phyloP scores from a whole-genome alignment of 2,888 invertebrate species.

The Cephus runcator region DNA sequence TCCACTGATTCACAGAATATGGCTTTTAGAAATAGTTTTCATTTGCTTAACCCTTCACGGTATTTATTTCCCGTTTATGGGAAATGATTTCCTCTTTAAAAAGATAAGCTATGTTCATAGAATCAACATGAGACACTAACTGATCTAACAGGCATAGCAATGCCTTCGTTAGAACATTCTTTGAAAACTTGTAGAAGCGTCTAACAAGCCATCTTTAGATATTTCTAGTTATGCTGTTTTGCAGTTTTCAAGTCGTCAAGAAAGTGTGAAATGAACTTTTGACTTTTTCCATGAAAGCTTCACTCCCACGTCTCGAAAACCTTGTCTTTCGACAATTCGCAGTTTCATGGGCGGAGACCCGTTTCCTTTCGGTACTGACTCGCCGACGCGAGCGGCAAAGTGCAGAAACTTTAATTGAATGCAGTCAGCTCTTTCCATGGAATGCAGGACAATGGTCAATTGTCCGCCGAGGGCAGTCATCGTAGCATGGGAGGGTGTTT shows the following conservation, averaged over 20 bases:
- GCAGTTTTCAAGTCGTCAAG: background rate
- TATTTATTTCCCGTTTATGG: background rate
- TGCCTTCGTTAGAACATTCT: background rate
- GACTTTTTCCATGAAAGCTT: constrained; percentile 30
- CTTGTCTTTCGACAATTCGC: constrained; percentile 37
- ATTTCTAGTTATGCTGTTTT: background rate
- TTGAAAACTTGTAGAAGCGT: background rate
- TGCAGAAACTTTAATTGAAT: constrained; percentile 61
- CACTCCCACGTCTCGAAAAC: constrained; percentile 40
- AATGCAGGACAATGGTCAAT: constrained; percentile 52
- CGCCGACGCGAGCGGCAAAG: constrained; percentile 32
- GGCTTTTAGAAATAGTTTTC: background rate
- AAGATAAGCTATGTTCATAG: background rate
- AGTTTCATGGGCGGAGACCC: constrained; percentile 44
- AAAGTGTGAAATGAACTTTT: background rate
- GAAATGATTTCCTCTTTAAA: background rate
- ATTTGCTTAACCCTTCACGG: background rate
- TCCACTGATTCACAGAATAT: background rate
- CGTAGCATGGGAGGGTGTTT: constrained; percentile 55
- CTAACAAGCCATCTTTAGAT: background rate
- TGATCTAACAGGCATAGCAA: background rate
- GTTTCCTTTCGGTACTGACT: constrained; percentile 11
- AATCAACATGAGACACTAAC: background rate
- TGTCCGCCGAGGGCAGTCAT: constrained; percentile 35
- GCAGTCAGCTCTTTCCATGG: constrained; percentile 48